These are phyloP conservation scores for Azemiops feae DNA, from an alignment of 2,113 vertebrate species.

Conservation along the genomic window DNA sequence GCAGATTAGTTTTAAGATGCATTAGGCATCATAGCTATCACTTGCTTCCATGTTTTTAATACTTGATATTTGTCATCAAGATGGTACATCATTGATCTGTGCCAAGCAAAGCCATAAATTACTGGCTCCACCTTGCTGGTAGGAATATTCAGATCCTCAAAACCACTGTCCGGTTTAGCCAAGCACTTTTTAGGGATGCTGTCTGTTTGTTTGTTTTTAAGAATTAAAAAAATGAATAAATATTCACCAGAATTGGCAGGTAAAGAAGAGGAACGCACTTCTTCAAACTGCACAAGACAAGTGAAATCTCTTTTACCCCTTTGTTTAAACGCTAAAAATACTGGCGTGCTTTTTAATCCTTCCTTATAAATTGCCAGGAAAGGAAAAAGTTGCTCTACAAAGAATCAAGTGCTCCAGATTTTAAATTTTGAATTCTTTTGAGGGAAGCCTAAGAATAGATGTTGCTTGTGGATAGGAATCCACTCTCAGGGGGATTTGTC, in stretches of 20 bases:
- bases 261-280: background rate
- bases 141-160: background rate
- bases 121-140: background rate
- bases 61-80: background rate
- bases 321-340: background rate
- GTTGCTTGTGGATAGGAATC: background rate
- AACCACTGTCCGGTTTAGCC: background rate
- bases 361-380: background rate
- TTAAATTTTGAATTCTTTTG: background rate
- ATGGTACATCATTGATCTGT: background rate
- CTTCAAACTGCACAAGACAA: background rate
- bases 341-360: background rate
- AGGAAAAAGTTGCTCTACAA: background rate
- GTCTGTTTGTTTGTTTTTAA: background rate
- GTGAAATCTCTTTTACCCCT: background rate
- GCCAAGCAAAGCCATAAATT: background rate
- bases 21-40: background rate
- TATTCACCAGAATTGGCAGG: background rate
- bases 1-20: background rate
- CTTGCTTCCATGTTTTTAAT: background rate
- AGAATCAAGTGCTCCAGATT: background rate
- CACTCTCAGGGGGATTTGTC: background rate
- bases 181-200: background rate
- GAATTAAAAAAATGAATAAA: background rate
- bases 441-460: background rate